Conservation (phyloP, 1,140 invertebrate genomes). For the Phocides pigmalion region DNA sequence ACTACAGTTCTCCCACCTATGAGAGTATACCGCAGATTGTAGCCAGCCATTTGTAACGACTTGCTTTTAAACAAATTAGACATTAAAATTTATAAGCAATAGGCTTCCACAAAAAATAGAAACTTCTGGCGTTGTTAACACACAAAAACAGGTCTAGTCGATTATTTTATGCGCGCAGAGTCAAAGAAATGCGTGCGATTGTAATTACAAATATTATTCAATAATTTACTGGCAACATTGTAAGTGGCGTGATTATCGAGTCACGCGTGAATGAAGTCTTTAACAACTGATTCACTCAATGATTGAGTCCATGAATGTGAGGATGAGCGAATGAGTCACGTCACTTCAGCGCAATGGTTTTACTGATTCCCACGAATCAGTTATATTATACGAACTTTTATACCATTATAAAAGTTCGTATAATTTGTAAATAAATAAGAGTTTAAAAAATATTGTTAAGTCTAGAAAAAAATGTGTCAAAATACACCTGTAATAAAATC, state of each 20-base stretch:
- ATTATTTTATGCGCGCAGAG: not conserved
- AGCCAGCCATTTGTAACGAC: too few relatives aligned
- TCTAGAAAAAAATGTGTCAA: too few relatives aligned
- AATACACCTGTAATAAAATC: too few relatives aligned
- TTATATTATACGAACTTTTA: too few relatives aligned
- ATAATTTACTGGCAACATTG: constrained; percentile 21
- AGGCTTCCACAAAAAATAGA: not conserved
- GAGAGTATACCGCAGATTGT: too few relatives aligned
- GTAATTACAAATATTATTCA: constrained; percentile 22
- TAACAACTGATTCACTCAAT: not conserved
- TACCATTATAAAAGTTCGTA: not conserved
- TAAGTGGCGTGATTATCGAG: not conserved
- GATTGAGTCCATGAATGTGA: not conserved
- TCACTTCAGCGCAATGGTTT: too few relatives aligned
- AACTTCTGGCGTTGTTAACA: not conserved
- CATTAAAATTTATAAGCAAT: not conserved
- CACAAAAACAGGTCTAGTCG: constrained; percentile 25
- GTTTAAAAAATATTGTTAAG: too few relatives aligned
- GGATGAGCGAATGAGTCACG: not conserved
- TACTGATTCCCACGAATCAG: too few relatives aligned
- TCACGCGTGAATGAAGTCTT: not conserved
- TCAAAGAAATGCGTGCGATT: constrained; percentile 12
- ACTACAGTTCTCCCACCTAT: too few relatives aligned
- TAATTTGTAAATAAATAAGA: too few relatives aligned
- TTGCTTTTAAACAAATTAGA: too few relatives aligned